These are phyloP conservation scores for Lasioglossum figueresi DNA, from an alignment of 2,888 invertebrate genomes.

Conservation along the genomic window DNA sequence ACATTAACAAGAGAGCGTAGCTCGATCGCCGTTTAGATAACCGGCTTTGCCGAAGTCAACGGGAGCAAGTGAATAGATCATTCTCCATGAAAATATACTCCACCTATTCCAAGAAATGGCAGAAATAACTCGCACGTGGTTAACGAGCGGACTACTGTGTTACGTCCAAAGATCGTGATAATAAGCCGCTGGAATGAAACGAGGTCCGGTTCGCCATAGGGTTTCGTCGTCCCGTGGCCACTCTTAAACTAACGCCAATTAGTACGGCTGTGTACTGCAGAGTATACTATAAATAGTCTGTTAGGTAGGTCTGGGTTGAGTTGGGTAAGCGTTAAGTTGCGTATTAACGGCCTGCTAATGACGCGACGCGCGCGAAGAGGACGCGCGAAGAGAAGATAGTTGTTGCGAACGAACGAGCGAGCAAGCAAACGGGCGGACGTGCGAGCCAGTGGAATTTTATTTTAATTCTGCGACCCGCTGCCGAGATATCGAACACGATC, in stretches of 20 bases:
- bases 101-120: neutral
- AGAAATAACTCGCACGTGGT: slow-evolving; percentile 14
- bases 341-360: slow-evolving; percentile 60
- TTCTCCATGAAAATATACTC: slow-evolving; percentile 11
- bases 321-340: slow-evolving; percentile 64
- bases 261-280: slow-evolving; percentile 53
- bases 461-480: slow-evolving; percentile 21
- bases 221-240: slow-evolving; percentile 42
- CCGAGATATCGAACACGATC: slow-evolving; percentile 22
- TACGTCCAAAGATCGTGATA: slow-evolving; percentile 27
- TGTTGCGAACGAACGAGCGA: neutral
- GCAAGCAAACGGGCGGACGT: neutral
- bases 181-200: slow-evolving; percentile 39
- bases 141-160: neutral
- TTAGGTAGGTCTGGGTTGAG: slow-evolving; percentile 72
- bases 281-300: slow-evolving; percentile 65
- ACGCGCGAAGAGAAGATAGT: neutral
- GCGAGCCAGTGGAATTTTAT: slow-evolving; percentile 15
- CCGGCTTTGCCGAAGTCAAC: neutral
- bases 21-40: slow-evolving; percentile 8
- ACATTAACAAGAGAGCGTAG: neutral
- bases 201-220: slow-evolving; percentile 48
- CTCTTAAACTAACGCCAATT: slow-evolving; percentile 71
- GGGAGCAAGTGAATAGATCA: slow-evolving; percentile 17
- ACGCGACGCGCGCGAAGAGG: slow-evolving; percentile 35